A percentile compares a stretch with the other conserved stretches of the same genome.
These are phyloP conservation scores for Crocuta crocuta DNA, from an alignment of 2,113 vertebrate genomes.

Conservation along the genomic window DNA sequence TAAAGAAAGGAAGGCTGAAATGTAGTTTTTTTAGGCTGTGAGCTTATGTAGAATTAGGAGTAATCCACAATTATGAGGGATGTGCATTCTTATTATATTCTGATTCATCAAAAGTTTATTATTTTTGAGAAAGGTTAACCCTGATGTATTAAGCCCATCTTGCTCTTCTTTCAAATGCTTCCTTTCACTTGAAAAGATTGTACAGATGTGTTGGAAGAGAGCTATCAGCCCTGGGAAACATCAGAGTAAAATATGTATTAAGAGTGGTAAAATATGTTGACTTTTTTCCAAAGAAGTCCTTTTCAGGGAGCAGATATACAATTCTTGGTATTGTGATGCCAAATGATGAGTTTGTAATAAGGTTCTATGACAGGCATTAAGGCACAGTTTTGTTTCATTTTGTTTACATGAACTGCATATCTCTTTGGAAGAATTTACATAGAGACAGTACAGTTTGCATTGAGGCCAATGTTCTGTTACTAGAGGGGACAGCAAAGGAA, in stretches of 20 bases:
- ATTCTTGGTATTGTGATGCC: not conserved
- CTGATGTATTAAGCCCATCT: not conserved
- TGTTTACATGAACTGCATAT: not conserved
- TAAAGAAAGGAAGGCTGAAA: not conserved
- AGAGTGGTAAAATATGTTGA: not conserved
- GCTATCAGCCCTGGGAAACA: not conserved
- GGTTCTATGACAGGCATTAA: not conserved
- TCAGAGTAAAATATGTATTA: not conserved
- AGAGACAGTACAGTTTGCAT: not conserved
- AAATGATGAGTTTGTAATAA: not conserved
- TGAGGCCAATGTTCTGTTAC: not conserved
- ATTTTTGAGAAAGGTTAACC: not conserved
- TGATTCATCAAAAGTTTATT: constrained; percentile 9
- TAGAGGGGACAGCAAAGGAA: not conserved
- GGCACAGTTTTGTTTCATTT: not conserved
- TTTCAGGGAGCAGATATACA: not conserved
- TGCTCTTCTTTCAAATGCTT: not conserved
- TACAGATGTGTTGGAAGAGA: not conserved
- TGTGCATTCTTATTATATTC: constrained; percentile 27
- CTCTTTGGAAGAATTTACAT: not conserved
- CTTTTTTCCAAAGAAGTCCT: not conserved
- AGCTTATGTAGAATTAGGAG: not conserved
- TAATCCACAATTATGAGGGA: constrained; percentile 35
- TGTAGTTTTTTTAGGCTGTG: not conserved
- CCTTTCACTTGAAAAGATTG: not conserved